Evolutionary conservation across 2,888 invertebrate species (phyloP).

Genomic region (Sicus ferrugineus): DNA sequence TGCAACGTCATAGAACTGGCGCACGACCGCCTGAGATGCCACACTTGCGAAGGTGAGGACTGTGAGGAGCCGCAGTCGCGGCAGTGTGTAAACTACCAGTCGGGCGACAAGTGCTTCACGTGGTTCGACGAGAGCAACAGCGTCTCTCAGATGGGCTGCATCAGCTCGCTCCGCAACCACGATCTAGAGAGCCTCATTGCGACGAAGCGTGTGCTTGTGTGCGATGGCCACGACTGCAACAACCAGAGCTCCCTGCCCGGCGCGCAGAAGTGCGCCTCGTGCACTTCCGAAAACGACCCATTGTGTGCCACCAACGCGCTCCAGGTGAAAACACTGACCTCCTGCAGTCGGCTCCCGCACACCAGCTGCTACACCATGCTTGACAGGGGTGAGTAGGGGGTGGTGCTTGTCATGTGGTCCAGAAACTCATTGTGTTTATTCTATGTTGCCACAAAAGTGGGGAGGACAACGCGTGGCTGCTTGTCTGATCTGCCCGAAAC

Average conservation of each 20-base stretch:
- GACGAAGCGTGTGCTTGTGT: slow-evolving; percentile 54
- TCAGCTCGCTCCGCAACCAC: slow-evolving; percentile 54
- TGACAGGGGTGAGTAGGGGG: slow-evolving; percentile 39
- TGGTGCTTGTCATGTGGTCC: neutral
- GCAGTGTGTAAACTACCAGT: slow-evolving; percentile 50
- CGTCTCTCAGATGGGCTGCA: slow-evolving; percentile 53
- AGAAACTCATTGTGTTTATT: neutral
- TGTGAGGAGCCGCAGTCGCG: slow-evolving; percentile 48
- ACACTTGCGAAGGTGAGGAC: slow-evolving; percentile 46
- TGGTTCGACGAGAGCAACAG: slow-evolving; percentile 50
- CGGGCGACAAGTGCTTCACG: slow-evolving; percentile 53
- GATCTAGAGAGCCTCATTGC: slow-evolving; percentile 50
- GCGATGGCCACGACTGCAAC: slow-evolving; percentile 55
- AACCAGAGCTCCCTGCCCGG: slow-evolving; percentile 39
- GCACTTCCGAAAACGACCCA: slow-evolving; percentile 50
- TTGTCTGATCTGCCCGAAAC: slow-evolving; percentile 47
- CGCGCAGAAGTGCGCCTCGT: slow-evolving; percentile 49
- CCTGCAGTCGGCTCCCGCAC: slow-evolving; percentile 52
- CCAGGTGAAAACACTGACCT: slow-evolving; percentile 43
- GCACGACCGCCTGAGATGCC: slow-evolving; percentile 50
- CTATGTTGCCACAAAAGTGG: slow-evolving; percentile 45
- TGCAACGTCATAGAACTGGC: slow-evolving; percentile 54
- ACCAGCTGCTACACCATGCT: slow-evolving; percentile 52
- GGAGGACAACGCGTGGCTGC: slow-evolving; percentile 55
- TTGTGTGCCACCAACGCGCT: slow-evolving; percentile 51